Percentiles rank a stretch among this genome's conserved stretches.
phyloP scores from a whole-genome alignment of 2,888 invertebrate genomes.

The Thecophora atra region DNA sequence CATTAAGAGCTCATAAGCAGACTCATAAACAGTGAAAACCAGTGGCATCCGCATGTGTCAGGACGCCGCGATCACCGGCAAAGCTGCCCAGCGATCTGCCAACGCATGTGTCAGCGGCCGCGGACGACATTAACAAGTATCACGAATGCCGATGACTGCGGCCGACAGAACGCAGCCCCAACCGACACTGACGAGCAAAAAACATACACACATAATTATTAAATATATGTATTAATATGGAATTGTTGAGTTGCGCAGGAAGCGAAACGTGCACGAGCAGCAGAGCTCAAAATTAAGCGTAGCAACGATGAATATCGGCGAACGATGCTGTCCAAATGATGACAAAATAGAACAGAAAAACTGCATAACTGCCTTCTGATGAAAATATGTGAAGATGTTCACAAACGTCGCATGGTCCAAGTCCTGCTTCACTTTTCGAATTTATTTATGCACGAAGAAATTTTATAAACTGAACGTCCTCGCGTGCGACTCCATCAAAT shows the following conservation, averaged over 20 bases:
- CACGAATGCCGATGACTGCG: conserved; percentile 39
- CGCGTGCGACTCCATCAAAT: no score
- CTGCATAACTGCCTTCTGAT: background rate
- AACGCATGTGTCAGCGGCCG: conserved; percentile 35
- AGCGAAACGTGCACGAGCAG: no score
- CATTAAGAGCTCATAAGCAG: conserved; percentile 50
- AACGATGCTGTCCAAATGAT: background rate
- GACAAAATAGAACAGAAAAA: background rate
- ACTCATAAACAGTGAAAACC: conserved; percentile 43
- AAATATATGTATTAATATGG: conserved; percentile 65
- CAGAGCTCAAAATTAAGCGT: conserved; percentile 8
- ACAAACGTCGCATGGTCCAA: background rate
- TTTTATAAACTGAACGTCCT: no score
- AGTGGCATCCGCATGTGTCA: conserved; percentile 47
- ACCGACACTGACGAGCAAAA: conserved; percentile 40
- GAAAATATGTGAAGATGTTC: background rate
- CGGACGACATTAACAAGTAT: conserved; percentile 34
- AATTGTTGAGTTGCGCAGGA: conserved; percentile 54
- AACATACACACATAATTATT: conserved; percentile 61
- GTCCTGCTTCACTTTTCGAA: conserved; percentile 14
- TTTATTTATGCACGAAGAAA: conserved; percentile 8
- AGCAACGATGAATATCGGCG: background rate
- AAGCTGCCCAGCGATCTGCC: conserved; percentile 42
- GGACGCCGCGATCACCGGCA: conserved; percentile 40
- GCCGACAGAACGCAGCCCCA: background rate